Base-by-base conservation (phyloP, 2,797 vertebrate genomes). In the Megaceryle alcyon region DNA sequence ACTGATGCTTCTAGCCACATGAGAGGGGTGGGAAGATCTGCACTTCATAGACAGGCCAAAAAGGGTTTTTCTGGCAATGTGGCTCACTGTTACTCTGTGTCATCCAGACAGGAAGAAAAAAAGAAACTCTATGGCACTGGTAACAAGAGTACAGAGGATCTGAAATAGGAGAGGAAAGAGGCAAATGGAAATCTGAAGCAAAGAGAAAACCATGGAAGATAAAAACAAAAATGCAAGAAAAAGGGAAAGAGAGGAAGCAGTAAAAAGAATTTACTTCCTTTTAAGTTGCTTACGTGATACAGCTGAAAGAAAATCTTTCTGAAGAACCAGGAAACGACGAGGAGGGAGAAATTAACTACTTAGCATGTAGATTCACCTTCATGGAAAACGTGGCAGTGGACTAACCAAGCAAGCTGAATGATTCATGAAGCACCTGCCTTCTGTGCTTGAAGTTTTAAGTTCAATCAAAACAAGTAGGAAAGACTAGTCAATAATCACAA, bases 401-500 rank as follows among this genome's bases (percentile, higher is more conserved):
- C 37, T 75, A 72, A 51, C 29, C 51, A 89, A 75, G 63, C 17
- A 72, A 82, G 39, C 28, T 17, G 66, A 76, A 63, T 49, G 16
- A 72, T n/a, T 75, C 91, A 83, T 53, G 63, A 66, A 87, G 85
- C 0, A 1, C 43, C 60, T 87, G n/a, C 17, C 46, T 91, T 72
- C 53, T 69, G 12, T 37, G 23, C 26, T 85, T 80, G 16, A 81
- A 57, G 51, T 53, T 92, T 91, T 57, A 76, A 46, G 63, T 69
- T 88, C 66, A 90, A 5, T 33, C 77, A 63, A 79, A 95, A 82
- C 14, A 88, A 54, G 95, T 71, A 79, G 54, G 46, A 92, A 93
- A 65, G 26, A 66, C 53, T 28, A 86, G 51, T n/a, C 43, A 88
- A 28, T 49, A 85, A 81, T 25, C 39, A 78, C 37, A 91, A 46